Conservation (phyloP, 2,888 invertebrate genomes). For the Hedychridium roseum region DNA sequence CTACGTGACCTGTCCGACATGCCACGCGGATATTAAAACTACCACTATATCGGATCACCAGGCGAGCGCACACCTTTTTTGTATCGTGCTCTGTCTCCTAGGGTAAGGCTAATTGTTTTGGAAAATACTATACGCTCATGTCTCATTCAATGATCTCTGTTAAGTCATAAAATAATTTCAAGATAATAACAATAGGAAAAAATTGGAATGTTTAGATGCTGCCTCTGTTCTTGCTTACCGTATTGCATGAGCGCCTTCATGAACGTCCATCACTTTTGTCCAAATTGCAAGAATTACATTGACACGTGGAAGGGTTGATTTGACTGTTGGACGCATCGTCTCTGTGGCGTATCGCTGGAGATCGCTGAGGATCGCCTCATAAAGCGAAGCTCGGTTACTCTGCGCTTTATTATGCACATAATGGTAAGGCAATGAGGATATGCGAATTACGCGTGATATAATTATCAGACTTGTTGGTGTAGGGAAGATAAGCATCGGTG, state of each 20-base stretch:
- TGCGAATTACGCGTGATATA: too few species aligned
- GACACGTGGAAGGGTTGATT: conserved; percentile 63
- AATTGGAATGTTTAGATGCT: conserved; percentile 60
- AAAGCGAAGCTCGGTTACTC: too few species aligned
- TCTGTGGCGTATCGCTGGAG: too few species aligned
- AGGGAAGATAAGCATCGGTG: too few species aligned
- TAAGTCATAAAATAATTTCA: background rate
- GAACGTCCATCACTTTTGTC: conserved; percentile 66
- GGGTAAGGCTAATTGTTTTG: conserved; percentile 45
- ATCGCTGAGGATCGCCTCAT: too few species aligned
- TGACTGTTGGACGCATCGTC: too few species aligned
- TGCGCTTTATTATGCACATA: too few species aligned
- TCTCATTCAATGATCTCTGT: background rate
- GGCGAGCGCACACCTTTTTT: conserved; percentile 63
- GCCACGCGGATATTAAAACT: conserved; percentile 63
- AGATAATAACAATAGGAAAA: background rate
- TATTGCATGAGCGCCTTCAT: conserved; percentile 66
- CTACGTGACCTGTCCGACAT: conserved; percentile 63
- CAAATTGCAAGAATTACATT: conserved; percentile 64
- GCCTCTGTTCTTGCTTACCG: conserved; percentile 67
- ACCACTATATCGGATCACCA: conserved; percentile 64
- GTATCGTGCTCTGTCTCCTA: conserved; percentile 59
- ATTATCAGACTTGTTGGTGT: too few species aligned
- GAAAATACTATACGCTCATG: background rate
- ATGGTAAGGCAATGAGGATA: too few species aligned